A percentile compares a stretch with the other conserved stretches of the same genome.
Evolutionary conservation across 2,797 vertebrate species (phyloP).

Genomic region (Petrocephalus schoutedeni): DNA sequence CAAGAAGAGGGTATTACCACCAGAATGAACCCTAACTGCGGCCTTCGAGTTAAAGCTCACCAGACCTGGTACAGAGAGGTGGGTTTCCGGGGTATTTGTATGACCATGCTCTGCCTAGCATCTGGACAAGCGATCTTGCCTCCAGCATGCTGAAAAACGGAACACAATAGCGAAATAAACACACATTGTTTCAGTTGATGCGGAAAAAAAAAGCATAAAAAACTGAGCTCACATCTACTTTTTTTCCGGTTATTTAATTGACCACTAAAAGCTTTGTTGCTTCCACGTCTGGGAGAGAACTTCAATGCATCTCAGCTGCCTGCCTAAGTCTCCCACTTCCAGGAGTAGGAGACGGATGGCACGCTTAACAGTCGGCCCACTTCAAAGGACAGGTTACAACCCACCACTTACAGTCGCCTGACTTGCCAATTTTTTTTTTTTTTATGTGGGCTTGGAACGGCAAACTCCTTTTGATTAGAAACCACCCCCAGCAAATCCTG

Average conservation of each 20-base stretch:
- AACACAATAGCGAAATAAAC: slow-evolving; percentile 3
- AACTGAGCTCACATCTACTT: slow-evolving; percentile 33
- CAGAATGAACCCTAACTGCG: not conserved
- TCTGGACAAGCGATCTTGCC: not conserved
- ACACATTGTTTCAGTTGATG: not conserved
- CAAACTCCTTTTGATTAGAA: slow-evolving; percentile 16
- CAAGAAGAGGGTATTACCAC: not conserved
- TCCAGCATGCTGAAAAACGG: slow-evolving; percentile 9
- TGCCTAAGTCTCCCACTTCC: slow-evolving; percentile 32
- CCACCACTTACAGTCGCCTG: slow-evolving; percentile 44
- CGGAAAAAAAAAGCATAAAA: not conserved
- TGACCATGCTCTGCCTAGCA: not conserved
- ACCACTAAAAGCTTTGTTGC: slow-evolving; percentile 39
- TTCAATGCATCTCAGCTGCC: slow-evolving; percentile 31
- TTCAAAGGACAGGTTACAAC: slow-evolving; percentile 60
- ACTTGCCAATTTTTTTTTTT: slow-evolving; percentile 41
- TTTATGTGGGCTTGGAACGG: slow-evolving; percentile 24
- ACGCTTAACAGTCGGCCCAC: slow-evolving; percentile 55
- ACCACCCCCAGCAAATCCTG: not conserved
- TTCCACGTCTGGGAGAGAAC: slow-evolving; percentile 42
- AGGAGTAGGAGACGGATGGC: slow-evolving; percentile 37
- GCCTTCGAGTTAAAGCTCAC: not conserved
- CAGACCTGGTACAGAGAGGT: not conserved
- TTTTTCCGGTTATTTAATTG: slow-evolving; percentile 56
- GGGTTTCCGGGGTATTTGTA: not conserved